Percentiles rank a stretch among this genome's conserved stretches.
These are phyloP conservation scores for Brienomyrus brachyistius DNA, from an alignment of 2,113 vertebrate species.

Conservation along the genomic window DNA sequence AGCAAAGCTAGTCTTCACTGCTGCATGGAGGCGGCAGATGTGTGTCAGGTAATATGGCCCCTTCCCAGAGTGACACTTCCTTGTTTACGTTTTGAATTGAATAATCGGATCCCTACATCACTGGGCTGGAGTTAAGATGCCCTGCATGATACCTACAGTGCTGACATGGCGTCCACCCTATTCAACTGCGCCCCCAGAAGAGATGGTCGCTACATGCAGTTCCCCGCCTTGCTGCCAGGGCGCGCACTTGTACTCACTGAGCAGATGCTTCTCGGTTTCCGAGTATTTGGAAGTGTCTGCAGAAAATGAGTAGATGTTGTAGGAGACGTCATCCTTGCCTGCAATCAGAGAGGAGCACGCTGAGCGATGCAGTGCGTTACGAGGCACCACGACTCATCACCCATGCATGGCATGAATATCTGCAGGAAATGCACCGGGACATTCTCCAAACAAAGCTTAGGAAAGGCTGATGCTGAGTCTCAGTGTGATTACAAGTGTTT, in stretches of 20 bases:
- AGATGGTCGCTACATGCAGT: background rate
- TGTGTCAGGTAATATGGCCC: background rate
- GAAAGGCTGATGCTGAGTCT: background rate
- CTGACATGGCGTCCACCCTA: background rate
- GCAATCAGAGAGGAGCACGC: slow-evolving; percentile 37
- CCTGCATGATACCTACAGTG: background rate
- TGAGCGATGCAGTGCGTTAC: background rate
- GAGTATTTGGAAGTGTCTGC: slow-evolving; percentile 52
- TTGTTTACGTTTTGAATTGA: background rate
- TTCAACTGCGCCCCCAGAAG: background rate
- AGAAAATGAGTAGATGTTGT: slow-evolving; percentile 52
- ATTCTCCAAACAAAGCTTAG: background rate
- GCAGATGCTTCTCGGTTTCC: slow-evolving; percentile 53
- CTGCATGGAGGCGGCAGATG: background rate
- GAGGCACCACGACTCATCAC: background rate
- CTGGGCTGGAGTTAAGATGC: background rate
- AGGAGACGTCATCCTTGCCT: slow-evolving; percentile 52
- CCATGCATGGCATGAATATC: background rate
- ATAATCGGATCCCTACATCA: background rate
- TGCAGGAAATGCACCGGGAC: background rate
- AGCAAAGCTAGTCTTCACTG: background rate
- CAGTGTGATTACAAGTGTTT: background rate
- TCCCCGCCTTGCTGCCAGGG: background rate
- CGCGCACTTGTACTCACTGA: slow-evolving; percentile 48
- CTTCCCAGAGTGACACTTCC: background rate